Percentiles rank a stretch among this genome's conserved stretches.
These are phyloP conservation scores for Amblyjoppa fuscipennis DNA, from an alignment of 2,888 invertebrate species.

Conservation along the genomic window DNA sequence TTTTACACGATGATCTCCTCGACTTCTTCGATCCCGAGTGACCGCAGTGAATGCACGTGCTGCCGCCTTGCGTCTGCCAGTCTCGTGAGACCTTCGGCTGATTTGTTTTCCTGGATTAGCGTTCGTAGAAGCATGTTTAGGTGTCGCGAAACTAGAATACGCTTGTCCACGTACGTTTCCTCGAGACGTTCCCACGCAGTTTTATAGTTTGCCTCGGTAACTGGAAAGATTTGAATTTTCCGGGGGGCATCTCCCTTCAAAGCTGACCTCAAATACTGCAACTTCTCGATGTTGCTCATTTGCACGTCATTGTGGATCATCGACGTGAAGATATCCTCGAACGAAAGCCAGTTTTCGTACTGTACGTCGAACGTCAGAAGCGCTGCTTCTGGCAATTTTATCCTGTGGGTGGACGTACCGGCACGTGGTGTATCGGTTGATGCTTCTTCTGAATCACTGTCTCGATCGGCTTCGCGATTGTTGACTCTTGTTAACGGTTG, in stretches of 20 bases:
- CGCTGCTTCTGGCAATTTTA: too few species aligned
- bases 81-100: background rate
- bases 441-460: too few species aligned
- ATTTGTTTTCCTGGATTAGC: constrained; percentile 16
- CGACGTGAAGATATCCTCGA: constrained; percentile 53
- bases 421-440: too few species aligned
- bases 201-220: constrained; percentile 50
- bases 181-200: constrained; percentile 52
- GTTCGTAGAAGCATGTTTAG: constrained; percentile 45
- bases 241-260: constrained; percentile 47
- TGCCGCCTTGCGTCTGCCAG: constrained; percentile 12
- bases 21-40: background rate
- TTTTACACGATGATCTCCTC: constrained; percentile 8
- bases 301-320: constrained; percentile 45
- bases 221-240: constrained; percentile 43
- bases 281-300: constrained; percentile 52
- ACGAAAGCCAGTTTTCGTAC: constrained; percentile 47
- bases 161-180: constrained; percentile 41
- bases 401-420: too few species aligned
- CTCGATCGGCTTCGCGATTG: background rate
- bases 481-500: background rate
- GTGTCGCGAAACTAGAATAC: constrained; percentile 50
- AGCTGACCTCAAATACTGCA: constrained; percentile 55
- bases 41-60: background rate
- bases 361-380: constrained; percentile 33